Evolutionary conservation across 2,113 vertebrate genomes (phyloP).

Genomic region (Zingel zingel): DNA sequence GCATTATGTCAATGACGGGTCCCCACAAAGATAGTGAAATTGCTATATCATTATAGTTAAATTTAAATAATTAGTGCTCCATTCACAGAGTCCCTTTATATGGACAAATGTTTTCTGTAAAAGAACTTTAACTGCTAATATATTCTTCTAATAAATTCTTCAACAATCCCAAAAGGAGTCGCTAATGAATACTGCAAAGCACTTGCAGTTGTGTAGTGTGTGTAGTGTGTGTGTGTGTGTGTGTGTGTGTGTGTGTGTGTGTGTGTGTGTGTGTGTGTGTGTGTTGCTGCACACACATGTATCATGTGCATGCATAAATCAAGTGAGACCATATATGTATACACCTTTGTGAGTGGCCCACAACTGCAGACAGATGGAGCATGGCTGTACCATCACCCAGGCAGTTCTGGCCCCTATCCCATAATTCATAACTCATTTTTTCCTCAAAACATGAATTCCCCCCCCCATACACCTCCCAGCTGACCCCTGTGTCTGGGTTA

Average conservation of each 20-base stretch:
- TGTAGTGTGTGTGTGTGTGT: not conserved
- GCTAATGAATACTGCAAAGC: no score
- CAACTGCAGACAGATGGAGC: constrained; percentile 41
- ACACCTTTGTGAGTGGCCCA: constrained; percentile 50
- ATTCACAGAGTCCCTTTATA: no score
- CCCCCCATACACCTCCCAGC: constrained; percentile 6
- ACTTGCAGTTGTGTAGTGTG: no score
- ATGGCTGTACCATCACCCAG: constrained; percentile 26
- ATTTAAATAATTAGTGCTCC: no score
- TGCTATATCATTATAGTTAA: no score
- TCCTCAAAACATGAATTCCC: not conserved
- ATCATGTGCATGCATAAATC: not conserved
- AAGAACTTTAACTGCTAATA: no score
- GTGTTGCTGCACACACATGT: not conserved
- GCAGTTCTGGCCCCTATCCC: constrained; percentile 23
- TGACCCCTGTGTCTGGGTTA: constrained; percentile 57
- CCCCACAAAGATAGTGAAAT: no score
- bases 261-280: not conserved
- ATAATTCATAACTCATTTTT: constrained; percentile 29
- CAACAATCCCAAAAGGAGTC: no score
- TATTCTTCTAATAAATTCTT: no score
- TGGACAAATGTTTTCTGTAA: no score
- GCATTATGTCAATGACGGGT: no score
- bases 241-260: not conserved
- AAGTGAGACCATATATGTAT: constrained; percentile 22